These are phyloP conservation scores for Struthidea cinerea DNA, from an alignment of 2,113 vertebrate species.

Conservation along the genomic window DNA sequence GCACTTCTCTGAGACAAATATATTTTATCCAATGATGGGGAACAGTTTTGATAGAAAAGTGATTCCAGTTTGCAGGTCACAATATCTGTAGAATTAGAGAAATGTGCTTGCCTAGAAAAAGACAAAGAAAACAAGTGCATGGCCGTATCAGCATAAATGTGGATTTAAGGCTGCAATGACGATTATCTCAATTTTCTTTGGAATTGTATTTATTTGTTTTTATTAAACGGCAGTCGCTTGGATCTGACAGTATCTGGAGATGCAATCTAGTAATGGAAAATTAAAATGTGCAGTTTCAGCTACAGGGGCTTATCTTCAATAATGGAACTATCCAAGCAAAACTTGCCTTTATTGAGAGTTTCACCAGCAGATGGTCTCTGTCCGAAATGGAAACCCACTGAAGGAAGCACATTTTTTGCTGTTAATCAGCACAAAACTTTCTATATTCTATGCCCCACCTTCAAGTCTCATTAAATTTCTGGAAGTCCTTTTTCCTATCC, in stretches of 20 bases:
- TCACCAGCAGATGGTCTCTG: not conserved
- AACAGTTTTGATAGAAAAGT: not conserved
- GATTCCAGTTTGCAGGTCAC: not conserved
- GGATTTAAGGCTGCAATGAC: not conserved
- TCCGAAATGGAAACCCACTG: not conserved
- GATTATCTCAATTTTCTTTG: not conserved
- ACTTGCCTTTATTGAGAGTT: not conserved
- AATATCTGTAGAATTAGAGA: not conserved
- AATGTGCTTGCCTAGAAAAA: not conserved
- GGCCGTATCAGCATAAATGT: not conserved
- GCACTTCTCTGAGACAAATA: not conserved
- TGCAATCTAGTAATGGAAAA: not conserved
- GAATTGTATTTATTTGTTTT: not conserved
- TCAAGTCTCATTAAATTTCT: not conserved
- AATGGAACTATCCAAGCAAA: not conserved
- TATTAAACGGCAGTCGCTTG: not conserved
- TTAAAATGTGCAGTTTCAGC: not conserved
- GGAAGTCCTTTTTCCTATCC: not conserved
- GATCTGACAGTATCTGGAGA: not conserved
- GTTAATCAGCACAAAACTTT: not conserved
- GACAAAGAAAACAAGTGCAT: not conserved
- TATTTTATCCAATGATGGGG: not conserved
- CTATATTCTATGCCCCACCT: not conserved
- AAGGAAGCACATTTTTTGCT: not conserved
- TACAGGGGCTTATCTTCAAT: not conserved